These are phyloP conservation scores for Crioceris asparagi DNA, from an alignment of 2,888 invertebrate species.

Conservation along the genomic window DNA sequence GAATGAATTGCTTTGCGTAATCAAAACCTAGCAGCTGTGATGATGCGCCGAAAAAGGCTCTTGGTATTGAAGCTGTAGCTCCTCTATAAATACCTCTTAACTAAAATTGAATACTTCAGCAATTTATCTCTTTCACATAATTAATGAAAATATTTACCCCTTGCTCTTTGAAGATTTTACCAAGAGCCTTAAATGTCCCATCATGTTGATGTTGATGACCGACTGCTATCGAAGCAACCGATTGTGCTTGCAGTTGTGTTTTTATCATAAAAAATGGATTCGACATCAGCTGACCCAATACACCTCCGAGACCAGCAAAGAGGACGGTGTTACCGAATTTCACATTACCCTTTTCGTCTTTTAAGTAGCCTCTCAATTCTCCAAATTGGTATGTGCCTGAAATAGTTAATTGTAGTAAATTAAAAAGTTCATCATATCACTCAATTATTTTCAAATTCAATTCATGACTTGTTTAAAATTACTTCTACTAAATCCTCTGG, in stretches of 20 bases:
- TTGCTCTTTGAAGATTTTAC: conserved; percentile 41
- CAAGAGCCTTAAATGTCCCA: conserved; percentile 44
- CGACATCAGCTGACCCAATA: conserved; percentile 54
- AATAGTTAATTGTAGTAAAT: conserved; percentile 5
- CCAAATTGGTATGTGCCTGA: conserved; percentile 30
- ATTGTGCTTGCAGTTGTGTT: conserved; percentile 71
- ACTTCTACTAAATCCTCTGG: not conserved
- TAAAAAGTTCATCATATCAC: not conserved
- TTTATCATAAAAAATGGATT: conserved; percentile 74
- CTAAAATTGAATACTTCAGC: no score
- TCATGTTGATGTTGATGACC: conserved; percentile 69
- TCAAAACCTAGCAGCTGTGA: conserved; percentile 76
- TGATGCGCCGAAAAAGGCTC: conserved; percentile 66
- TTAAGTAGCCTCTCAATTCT: conserved; percentile 32
- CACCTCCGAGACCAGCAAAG: conserved; percentile 51
- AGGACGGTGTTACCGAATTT: conserved; percentile 39
- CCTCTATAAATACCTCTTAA: conserved; percentile 66
- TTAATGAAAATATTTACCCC: conserved; percentile 33
- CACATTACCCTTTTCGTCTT: conserved; percentile 40
- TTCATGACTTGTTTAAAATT: no score
- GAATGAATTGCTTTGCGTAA: conserved; percentile 44
- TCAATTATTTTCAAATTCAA: no score
- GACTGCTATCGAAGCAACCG: conserved; percentile 65
- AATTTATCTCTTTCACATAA: not conserved
- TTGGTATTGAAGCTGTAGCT: conserved; percentile 57